Conservation (phyloP, 2,888 invertebrate species). For the Andrena flavipes region DNA sequence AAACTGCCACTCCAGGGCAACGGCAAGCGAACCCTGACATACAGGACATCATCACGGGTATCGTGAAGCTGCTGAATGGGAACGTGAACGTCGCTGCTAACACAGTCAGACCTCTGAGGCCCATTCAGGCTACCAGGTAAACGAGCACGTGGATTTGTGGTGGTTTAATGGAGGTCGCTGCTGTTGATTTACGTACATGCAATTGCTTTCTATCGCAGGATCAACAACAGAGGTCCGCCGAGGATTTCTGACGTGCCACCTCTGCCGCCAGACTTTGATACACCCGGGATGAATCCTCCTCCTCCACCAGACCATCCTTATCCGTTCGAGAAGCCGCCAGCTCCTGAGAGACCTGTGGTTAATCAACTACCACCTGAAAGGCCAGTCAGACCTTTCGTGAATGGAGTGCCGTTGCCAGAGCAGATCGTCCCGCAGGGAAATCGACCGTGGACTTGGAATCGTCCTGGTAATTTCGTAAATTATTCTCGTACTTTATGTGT, state of each 20-base stretch:
- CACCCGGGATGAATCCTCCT: constrained; percentile 85
- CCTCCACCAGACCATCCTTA: constrained; percentile 88
- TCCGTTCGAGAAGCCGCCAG: constrained; percentile 87
- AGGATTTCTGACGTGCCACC: constrained; percentile 92
- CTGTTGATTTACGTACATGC: neutral
- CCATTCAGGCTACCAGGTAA: constrained; percentile 85
- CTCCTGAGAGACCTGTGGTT: constrained; percentile 86
- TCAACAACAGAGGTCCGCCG: constrained; percentile 96
- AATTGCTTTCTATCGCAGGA: constrained; percentile 84
- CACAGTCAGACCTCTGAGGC: constrained; percentile 89
- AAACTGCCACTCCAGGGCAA: constrained; percentile 72
- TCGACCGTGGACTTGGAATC: constrained; percentile 68
- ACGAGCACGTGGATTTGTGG: neutral
- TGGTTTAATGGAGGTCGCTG: neutral
- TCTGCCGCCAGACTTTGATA: constrained; percentile 89
- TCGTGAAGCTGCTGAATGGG: constrained; percentile 94
- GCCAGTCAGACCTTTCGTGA: constrained; percentile 87
- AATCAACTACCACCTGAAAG: constrained; percentile 86
- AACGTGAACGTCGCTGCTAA: constrained; percentile 94
- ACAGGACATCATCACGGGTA: constrained; percentile 95
- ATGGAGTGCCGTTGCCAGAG: constrained; percentile 91
- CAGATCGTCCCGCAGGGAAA: constrained; percentile 88
- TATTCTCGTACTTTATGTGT: too few relatives aligned
- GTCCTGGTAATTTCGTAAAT: constrained; percentile 66
- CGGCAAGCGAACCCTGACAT: constrained; percentile 91